Conservation (phyloP, 2,888 invertebrate species). For the Mythimna albipuncta region DNA sequence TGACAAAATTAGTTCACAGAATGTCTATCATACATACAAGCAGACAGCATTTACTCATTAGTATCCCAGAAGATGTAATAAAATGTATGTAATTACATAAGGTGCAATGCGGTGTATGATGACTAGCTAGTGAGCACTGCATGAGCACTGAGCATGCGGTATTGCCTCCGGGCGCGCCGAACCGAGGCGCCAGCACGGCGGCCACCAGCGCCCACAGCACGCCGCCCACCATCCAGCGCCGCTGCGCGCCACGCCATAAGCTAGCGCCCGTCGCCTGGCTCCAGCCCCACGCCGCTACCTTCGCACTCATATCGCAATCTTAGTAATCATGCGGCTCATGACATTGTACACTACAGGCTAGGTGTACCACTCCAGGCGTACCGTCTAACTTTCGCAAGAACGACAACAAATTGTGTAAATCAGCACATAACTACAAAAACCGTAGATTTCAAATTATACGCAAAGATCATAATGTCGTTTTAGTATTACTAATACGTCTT, state of each 20-base stretch:
- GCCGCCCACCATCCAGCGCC: conserved; percentile 80
- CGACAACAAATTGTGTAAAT: background rate
- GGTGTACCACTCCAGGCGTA: too few species aligned
- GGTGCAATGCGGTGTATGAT: conserved; percentile 85
- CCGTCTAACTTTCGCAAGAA: background rate
- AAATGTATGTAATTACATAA: conserved; percentile 77
- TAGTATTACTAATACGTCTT: too few species aligned
- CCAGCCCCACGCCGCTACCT: conserved; percentile 13
- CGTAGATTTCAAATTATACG: conserved; percentile 37
- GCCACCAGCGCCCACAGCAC: conserved; percentile 76
- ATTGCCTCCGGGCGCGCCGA: conserved; percentile 87
- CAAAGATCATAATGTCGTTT: conserved; percentile 17
- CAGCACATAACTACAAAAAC: background rate
- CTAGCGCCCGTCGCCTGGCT: conserved; percentile 14
- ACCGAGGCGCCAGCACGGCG: conserved; percentile 79
- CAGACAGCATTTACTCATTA: conserved; percentile 24
- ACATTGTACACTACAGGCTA: background rate
- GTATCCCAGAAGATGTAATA: conserved; percentile 27
- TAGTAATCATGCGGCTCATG: background rate
- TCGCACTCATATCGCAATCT: background rate
- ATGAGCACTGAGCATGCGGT: conserved; percentile 75
- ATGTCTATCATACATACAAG: background rate
- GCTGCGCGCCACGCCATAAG: conserved; percentile 72
- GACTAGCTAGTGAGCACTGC: conserved; percentile 78
- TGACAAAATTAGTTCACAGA: background rate